A percentile compares a stretch with the other conserved stretches of the same genome.
These are phyloP conservation scores for Adelges cooleyi DNA, from an alignment of 1,140 invertebrate species.

Conservation along the genomic window DNA sequence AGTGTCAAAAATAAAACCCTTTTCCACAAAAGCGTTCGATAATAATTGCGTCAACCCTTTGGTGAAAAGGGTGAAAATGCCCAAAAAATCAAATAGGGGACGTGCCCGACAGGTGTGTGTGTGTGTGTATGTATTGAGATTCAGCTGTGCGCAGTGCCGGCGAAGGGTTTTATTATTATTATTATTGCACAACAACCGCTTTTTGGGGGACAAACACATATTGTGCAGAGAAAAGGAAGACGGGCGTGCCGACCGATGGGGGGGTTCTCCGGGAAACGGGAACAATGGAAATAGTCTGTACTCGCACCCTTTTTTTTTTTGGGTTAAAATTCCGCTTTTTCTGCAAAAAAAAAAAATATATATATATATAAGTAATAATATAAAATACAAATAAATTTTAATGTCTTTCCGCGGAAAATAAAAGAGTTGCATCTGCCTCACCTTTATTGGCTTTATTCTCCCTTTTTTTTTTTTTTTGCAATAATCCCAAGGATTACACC, in stretches of 20 bases:
- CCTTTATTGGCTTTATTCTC: not conserved
- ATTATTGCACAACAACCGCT: constrained; percentile 11
- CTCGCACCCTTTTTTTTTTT: constrained; percentile 10
- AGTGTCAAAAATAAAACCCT: constrained; percentile 28
- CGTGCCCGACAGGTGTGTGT: constrained; percentile 9
- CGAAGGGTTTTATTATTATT: no score
- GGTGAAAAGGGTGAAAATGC: constrained; percentile 15
- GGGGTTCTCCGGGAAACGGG: no score
- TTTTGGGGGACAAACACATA: no score
- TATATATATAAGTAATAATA: not conserved
- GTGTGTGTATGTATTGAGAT: not conserved
- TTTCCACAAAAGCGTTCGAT: not conserved
- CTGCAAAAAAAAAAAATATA: constrained; percentile 22
- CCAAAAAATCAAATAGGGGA: constrained; percentile 13
- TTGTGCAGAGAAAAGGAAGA: no score
- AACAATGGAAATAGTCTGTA: no score
- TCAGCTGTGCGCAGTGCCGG: not conserved
- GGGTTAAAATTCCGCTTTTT: constrained; percentile 19
- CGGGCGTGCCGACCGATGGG: no score
- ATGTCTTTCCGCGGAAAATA: constrained; percentile 9
- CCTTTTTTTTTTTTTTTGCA: not conserved
- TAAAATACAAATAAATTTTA: not conserved
- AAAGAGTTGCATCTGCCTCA: constrained; percentile 21
- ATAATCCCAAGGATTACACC: constrained; percentile 23
- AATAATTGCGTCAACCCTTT: constrained; percentile 28